These are phyloP conservation scores for Labroides dimidiatus DNA, from an alignment of 2,797 vertebrate genomes.

Conservation along the genomic window DNA sequence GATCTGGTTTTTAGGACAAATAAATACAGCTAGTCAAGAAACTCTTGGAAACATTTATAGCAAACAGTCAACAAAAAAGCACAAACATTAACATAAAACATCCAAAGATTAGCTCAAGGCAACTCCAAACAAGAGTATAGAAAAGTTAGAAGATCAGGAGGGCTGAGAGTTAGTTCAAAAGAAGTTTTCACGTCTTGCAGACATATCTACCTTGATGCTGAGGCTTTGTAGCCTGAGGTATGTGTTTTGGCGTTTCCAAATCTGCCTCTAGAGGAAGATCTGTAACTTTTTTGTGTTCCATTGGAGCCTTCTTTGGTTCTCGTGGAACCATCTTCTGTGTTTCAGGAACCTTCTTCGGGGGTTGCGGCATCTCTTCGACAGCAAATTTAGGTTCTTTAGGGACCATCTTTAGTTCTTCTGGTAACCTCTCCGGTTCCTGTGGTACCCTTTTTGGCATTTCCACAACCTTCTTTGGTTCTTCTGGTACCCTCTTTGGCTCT, in stretches of 20 bases:
- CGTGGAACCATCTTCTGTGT: conserved; percentile 1
- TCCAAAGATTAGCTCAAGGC: not conserved
- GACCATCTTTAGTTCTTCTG: not conserved
- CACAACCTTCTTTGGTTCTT: conserved; percentile 13
- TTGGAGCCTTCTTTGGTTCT: conserved; percentile 16
- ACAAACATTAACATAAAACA: conserved; percentile 45
- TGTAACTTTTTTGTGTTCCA: not conserved
- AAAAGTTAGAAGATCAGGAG: conserved; percentile 25
- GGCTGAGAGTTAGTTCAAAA: conserved; percentile 27
- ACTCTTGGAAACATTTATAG: not conserved
- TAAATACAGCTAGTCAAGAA: not conserved
- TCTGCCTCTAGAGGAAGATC: conserved; percentile 1
- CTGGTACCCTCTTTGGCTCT: not conserved
- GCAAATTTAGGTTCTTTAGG: not conserved
- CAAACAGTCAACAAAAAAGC: conserved; percentile 33
- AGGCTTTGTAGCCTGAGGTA: conserved; percentile 52
- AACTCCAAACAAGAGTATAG: conserved; percentile 11
- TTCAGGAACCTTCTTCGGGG: not conserved
- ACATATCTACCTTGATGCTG: conserved; percentile 70
- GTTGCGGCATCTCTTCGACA: not conserved
- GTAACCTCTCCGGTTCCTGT: not conserved
- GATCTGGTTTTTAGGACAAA: conserved; percentile 13
- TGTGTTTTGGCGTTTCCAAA: conserved; percentile 37
- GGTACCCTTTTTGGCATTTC: not conserved
- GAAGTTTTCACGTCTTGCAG: conserved; percentile 12